phyloP scores from a whole-genome alignment of 1,140 invertebrate species.

The Nylanderia fulva region DNA sequence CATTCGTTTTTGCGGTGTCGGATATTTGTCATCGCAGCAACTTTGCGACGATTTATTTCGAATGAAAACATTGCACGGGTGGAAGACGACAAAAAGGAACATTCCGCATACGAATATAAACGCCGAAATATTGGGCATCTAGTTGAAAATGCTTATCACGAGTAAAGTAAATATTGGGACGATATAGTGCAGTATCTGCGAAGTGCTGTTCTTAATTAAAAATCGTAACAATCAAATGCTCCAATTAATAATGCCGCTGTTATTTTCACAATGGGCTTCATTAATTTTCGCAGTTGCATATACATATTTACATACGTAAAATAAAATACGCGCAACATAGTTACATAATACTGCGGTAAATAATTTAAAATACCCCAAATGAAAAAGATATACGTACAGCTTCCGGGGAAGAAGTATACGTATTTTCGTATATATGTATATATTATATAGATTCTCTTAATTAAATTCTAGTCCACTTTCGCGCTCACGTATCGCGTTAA shows the following conservation, averaged over 20 bases:
- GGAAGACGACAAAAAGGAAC: neutral
- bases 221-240: constrained; percentile 36
- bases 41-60: neutral
- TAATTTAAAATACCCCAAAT: constrained; percentile 31
- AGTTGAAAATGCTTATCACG: constrained; percentile 23
- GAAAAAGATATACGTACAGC: neutral
- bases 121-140: neutral
- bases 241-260: constrained; percentile 21
- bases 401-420: neutral
- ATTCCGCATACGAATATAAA: neutral
- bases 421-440: constrained; percentile 13
- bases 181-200: neutral
- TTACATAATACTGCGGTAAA: neutral
- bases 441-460: constrained; percentile 39
- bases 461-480: constrained; percentile 39
- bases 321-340: constrained; percentile 9
- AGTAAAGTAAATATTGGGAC: constrained; percentile 30
- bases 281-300: constrained; percentile 23
- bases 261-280: constrained; percentile 17
- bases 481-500: neutral
- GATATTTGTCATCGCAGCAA: constrained; percentile 15
- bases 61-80: neutral
- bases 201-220: constrained; percentile 38
- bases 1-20: neutral
- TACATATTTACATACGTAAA: neutral